Evolutionary conservation across 2,888 invertebrate species (phyloP), one percentile per base, ranked within the genome.

Genomic region (Schizaphis graminum): DNA sequence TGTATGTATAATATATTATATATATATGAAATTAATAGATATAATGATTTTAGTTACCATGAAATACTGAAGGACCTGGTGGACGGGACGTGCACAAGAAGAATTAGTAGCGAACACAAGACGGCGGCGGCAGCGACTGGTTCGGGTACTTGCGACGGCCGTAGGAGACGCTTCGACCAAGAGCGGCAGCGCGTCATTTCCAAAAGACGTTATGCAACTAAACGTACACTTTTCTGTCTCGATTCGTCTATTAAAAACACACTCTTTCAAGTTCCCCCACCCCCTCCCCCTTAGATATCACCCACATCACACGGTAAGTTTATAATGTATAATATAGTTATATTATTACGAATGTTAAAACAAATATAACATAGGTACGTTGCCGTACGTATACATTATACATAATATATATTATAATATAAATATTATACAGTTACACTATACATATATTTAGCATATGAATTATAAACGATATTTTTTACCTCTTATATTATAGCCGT

Each of bases 141-240:
- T 24, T 26, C 91, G 56, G 10, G 8, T 16, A 41, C 56, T 44
- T 49, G 85, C 85, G 53, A n/a, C 56, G 16, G 35, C 41, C 93
- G 77, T 44, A 28, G 56, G n/a, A 53, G 77, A 77, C 49, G 67
- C 87, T 53, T 92, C 41, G 92, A 85, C 56, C 53, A 77, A 21
- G 88, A 93, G 92, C 77, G 41, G 91, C 47, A 35, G 90, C 94
- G 61, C 85, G 90, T 91, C 94, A 91, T 94, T 91, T 91, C 91
- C 91, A 90, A 35, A 77, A 90, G 94, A 61, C 94, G 91, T 94
- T 94, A 94, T 67, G 94, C 94, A 94, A 94, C 94, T 91, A 91
- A 90, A 26, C 90, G 57, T 49, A 49, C 94, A 61, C 49, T 94
- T 90, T 94, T 91, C 61, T 61, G 77, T 53, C 49, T 94, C 90